Base-by-base conservation (phyloP, 2,888 invertebrate species). In the Acleris holmiana region DNA sequence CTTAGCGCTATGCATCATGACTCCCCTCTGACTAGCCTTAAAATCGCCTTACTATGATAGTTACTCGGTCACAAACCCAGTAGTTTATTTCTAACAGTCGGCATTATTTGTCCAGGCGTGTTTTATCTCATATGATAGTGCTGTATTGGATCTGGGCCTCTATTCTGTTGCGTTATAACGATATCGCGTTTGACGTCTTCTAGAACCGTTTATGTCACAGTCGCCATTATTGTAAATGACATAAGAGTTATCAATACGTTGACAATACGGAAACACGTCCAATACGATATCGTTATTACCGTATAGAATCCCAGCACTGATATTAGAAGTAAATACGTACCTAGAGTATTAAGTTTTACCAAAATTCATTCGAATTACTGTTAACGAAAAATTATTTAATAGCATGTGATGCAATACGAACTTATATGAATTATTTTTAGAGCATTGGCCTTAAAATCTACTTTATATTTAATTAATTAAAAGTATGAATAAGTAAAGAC, bases 391-490 rank as follows among this genome's bases (percentile, higher is more conserved):
- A 17, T 48, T 23, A 54, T 19, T 13, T 4, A 54, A 49, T 17
- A 21, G n/a, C 46, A 44, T 60, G 54, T 65, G 49, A 44, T 41
- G 17, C 4, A 58, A 48, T 15, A 51, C 47, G 46, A 19, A 15
- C 6, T 29, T 47, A 29, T 8, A 29, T 29, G 8, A 53, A 49
- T 5, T 29, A 47, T 49, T 8, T 56, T 13, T 55, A 40, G 15
- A 50, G n/a, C n/a, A 50, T 40, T 19, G 48, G 55, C 55, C 54
- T 64, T 54, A 53, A 44, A 65, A 46, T 35, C 18, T 55, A 49
- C 44, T 35, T 49, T 65, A 50, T 44, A 44, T 5, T 35, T 13
- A n/a, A 35, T 35, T 13, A 44, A 6, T 17, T 44, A 44, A 44
- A 44, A 6, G 7, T n/a, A 44, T 44, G 15, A 35, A 44, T 35